Evolutionary conservation across 2,888 invertebrate species (phyloP).

Genomic region (Acleris emargana): DNA sequence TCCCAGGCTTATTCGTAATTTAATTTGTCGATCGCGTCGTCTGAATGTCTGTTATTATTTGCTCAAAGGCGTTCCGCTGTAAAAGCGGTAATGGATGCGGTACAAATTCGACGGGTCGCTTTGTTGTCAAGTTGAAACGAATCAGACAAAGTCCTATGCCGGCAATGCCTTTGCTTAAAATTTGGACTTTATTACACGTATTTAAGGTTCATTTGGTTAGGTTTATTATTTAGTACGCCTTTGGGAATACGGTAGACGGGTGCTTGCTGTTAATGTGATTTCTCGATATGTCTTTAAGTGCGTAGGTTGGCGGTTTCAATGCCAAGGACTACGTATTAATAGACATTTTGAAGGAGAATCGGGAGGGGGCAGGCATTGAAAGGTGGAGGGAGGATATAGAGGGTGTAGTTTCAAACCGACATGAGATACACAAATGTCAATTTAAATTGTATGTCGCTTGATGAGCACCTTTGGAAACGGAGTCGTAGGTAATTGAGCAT

Average conservation of each 20-base stretch:
- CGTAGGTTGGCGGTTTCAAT: background rate
- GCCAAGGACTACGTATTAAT: no score
- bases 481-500: no score
- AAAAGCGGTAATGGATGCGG: constrained; percentile 17
- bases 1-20: constrained; percentile 4
- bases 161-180: no score
- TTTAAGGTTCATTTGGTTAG: no score
- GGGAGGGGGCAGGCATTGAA: no score
- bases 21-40: constrained; percentile 10
- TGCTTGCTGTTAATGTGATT: constrained; percentile 2
- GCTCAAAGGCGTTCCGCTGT: constrained; percentile 10
- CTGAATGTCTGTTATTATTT: constrained; percentile 12
- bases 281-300: constrained; percentile 1
- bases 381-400: no score
- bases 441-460: no score
- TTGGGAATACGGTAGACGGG: background rate
- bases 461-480: no score
- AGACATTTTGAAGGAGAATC: no score
- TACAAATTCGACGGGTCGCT: constrained; percentile 7
- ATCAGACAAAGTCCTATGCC: background rate
- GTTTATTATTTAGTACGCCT: no score
- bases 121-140: background rate
- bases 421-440: no score
- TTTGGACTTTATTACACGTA: no score
- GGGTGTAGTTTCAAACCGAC: background rate